Evolutionary conservation across 1,140 invertebrate species (phyloP).

Genomic region (Manduca sexta): DNA sequence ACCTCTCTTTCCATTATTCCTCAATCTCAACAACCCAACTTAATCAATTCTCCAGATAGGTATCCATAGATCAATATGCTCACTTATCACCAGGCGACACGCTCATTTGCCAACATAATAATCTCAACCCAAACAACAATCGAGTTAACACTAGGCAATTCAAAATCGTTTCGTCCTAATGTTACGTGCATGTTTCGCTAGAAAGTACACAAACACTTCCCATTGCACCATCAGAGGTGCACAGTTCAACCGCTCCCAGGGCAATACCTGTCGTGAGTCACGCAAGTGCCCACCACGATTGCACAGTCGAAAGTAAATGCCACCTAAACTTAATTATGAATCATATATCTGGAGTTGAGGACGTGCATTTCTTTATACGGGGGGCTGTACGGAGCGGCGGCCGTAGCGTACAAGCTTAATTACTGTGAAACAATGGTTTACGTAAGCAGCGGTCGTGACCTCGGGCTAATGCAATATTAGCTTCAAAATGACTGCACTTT

Average conservation of each 20-base stretch:
- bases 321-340: slow-evolving; percentile 16
- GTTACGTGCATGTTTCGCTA: too few relatives aligned
- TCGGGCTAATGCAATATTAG: too few relatives aligned
- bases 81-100: too few relatives aligned
- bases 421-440: slow-evolving; percentile 20
- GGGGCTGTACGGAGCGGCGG: background rate
- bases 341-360: slow-evolving; percentile 11
- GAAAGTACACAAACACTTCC: slow-evolving; percentile 1
- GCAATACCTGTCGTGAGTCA: slow-evolving; percentile 9
- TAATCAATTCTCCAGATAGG: too few relatives aligned
- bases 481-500: too few relatives aligned
- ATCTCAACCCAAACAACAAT: too few relatives aligned
- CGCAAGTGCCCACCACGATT: slow-evolving; percentile 4
- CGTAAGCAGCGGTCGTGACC: slow-evolving; percentile 6
- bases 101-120: too few relatives aligned
- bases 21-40: too few relatives aligned
- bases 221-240: slow-evolving; percentile 2
- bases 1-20: too few relatives aligned
- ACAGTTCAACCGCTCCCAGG: slow-evolving; percentile 8
- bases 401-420: slow-evolving; percentile 14
- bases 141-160: too few relatives aligned
- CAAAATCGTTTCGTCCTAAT: too few relatives aligned
- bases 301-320: background rate
- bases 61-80: too few relatives aligned
- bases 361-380: slow-evolving; percentile 20